These are phyloP conservation scores for Sinosuthora webbiana DNA, from an alignment of 2,113 vertebrate genomes.

Conservation along the genomic window DNA sequence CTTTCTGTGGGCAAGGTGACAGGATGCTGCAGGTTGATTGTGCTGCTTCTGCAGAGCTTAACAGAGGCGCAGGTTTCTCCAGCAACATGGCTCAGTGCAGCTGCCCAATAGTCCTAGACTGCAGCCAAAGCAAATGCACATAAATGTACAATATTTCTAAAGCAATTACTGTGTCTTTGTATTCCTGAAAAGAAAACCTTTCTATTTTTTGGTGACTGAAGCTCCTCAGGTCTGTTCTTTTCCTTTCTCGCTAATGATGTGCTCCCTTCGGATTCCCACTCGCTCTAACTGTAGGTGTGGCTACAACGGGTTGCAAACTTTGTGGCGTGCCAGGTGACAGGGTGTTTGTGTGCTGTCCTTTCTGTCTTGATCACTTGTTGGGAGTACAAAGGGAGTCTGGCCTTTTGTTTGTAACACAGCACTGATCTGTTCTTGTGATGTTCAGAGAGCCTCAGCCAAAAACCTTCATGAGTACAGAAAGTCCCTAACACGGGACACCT, in stretches of 20 bases:
- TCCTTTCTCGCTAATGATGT: neutral
- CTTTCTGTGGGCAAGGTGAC: neutral
- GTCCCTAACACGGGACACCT: neutral
- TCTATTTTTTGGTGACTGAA: neutral
- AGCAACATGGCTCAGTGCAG: neutral
- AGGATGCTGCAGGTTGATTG: neutral
- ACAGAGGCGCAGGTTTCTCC: neutral
- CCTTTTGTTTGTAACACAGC: neutral
- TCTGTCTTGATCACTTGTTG: neutral
- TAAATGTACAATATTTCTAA: neutral
- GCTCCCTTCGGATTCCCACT: neutral
- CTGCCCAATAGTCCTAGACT: neutral
- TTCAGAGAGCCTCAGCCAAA: neutral
- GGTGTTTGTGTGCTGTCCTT: neutral
- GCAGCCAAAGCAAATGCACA: neutral
- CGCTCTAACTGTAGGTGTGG: accelerated
- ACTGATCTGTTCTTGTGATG: neutral
- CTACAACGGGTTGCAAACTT: neutral
- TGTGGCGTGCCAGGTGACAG: accelerated
- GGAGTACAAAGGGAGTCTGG: constrained; percentile 2
- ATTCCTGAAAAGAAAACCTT: neutral
- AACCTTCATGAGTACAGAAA: neutral
- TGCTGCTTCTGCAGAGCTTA: neutral
- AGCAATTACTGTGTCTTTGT: neutral
- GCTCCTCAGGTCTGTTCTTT: neutral